Evolutionary conservation across 2,113 vertebrate genomes (phyloP).

Genomic region (Cololabis saira): DNA sequence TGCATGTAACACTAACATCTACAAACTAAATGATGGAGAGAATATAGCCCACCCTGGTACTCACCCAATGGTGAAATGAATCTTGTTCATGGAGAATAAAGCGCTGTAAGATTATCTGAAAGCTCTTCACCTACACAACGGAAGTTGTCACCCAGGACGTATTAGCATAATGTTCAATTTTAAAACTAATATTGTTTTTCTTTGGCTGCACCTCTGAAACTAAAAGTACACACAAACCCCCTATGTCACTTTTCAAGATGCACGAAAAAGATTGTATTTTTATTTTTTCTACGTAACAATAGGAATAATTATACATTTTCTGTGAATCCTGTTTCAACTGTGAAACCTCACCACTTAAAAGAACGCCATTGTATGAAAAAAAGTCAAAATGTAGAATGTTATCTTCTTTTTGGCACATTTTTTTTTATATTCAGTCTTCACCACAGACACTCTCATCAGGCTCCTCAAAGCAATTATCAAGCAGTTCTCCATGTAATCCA

Average conservation of each 20-base stretch:
- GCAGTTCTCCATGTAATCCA: slow-evolving; percentile 53
- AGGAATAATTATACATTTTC: slow-evolving; percentile 4
- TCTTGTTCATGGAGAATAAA: slow-evolving; percentile 53
- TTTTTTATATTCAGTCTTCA: slow-evolving; percentile 30
- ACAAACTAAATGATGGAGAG: slow-evolving; percentile 75
- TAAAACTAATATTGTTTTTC: slow-evolving; percentile 41
- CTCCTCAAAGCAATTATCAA: slow-evolving; percentile 58
- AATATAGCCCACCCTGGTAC: slow-evolving; percentile 63
- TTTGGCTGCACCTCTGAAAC: slow-evolving; percentile 39
- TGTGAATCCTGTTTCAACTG: slow-evolving; percentile 9
- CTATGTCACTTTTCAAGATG: slow-evolving; percentile 16
- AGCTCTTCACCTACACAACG: slow-evolving; percentile 41
- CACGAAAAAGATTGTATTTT: background rate
- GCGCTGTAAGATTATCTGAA: slow-evolving; percentile 47
- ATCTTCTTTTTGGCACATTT: slow-evolving; percentile 5
- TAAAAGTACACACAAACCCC: slow-evolving; percentile 5
- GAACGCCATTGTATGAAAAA: slow-evolving; percentile 28
- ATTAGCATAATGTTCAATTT: slow-evolving; percentile 67
- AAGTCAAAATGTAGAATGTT: slow-evolving; percentile 13
- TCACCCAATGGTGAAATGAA: slow-evolving; percentile 54
- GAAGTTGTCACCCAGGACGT: slow-evolving; percentile 44
- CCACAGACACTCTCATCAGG: slow-evolving; percentile 47
- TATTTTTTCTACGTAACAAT: slow-evolving; percentile 10
- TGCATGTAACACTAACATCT: slow-evolving; percentile 72
- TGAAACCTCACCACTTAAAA: slow-evolving; percentile 26